Evolutionary conservation across 2,888 invertebrate species (phyloP).

Genomic region (Sepioteuthis lessoniana): DNA sequence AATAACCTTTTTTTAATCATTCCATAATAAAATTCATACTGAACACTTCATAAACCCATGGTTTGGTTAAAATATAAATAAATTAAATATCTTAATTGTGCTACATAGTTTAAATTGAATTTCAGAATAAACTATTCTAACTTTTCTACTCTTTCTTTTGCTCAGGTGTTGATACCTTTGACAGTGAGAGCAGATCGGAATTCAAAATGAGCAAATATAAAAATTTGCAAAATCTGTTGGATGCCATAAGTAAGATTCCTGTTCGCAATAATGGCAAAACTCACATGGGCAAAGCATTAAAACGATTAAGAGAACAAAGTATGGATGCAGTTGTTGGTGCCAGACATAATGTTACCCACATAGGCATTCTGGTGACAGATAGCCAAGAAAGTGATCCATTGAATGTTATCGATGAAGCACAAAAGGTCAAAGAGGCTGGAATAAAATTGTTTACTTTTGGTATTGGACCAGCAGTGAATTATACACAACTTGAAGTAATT

Average conservation of each 20-base stretch:
- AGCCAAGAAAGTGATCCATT: conserved; percentile 61
- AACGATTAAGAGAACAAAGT: conserved; percentile 57
- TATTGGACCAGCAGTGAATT: conserved; percentile 60
- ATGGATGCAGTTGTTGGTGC: conserved; percentile 59
- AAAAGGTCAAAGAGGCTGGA: conserved; percentile 58
- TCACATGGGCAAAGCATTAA: conserved; percentile 63
- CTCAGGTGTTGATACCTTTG: conserved; percentile 67
- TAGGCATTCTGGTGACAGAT: conserved; percentile 67
- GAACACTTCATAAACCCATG: too few species aligned
- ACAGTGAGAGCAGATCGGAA: conserved; percentile 57
- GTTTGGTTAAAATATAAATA: too few species aligned
- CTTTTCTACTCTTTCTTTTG: neutral
- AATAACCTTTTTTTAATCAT: too few species aligned
- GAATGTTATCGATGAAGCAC: conserved; percentile 58
- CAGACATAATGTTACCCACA: conserved; percentile 63
- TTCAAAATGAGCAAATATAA: conserved; percentile 61
- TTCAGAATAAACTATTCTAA: too few species aligned
- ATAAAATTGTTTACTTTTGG: conserved; percentile 65
- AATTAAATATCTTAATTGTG: too few species aligned
- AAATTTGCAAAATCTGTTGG: conserved; percentile 55
- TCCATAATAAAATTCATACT: too few species aligned
- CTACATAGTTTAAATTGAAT: too few species aligned
- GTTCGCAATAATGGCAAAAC: conserved; percentile 59
- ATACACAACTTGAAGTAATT: conserved; percentile 61
- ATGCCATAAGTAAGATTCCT: conserved; percentile 57